Evolutionary conservation across 2,113 vertebrate species (phyloP).

Genomic region (Dasyornis broadbenti): DNA sequence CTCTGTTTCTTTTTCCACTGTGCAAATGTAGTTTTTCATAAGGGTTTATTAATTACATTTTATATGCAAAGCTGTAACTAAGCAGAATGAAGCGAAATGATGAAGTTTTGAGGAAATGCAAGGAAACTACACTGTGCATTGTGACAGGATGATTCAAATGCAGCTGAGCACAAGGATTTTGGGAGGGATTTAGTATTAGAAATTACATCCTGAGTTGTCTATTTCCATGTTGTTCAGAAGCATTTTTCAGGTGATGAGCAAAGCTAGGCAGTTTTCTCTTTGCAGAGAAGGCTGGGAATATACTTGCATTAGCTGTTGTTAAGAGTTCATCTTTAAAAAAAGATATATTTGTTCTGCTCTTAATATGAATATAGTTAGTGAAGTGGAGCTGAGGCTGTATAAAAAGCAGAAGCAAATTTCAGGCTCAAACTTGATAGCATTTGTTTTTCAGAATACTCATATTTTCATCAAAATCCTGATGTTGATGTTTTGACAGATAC

Average conservation of each 20-base stretch:
- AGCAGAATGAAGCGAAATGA: neutral
- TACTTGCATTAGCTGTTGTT: neutral
- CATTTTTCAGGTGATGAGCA: neutral
- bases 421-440: neutral
- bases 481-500: neutral
- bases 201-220: neutral
- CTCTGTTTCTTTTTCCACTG: neutral
- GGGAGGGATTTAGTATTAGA: neutral
- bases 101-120: neutral
- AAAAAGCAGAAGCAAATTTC: neutral
- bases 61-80: neutral
- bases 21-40: neutral
- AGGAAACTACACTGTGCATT: rapidly evolving
- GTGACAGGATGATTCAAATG: neutral
- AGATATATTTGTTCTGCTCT: neutral
- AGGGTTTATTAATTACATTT: neutral
- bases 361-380: neutral
- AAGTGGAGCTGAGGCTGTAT: neutral
- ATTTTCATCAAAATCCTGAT: neutral
- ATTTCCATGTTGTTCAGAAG: neutral
- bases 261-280: neutral
- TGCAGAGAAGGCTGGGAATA: neutral
- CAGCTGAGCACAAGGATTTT: neutral
- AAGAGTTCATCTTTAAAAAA: neutral
- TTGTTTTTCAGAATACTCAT: neutral